These are phyloP conservation scores for Sebastes hubbsi DNA, from an alignment of 2,797 vertebrate species.

Conservation along the genomic window DNA sequence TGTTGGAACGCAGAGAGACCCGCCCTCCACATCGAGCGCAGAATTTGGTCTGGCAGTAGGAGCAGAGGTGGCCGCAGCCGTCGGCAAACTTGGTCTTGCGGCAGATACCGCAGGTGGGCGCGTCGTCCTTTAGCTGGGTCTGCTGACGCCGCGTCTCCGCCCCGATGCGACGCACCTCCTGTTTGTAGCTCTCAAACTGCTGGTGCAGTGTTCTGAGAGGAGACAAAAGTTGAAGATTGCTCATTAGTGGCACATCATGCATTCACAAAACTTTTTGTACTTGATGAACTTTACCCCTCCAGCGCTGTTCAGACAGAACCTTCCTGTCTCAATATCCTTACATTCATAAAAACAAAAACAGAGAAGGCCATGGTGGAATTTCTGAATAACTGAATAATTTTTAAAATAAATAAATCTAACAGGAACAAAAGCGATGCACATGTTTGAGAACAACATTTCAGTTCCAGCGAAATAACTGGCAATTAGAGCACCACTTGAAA, in stretches of 20 bases:
- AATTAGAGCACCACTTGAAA: constrained; percentile 58
- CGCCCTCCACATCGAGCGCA: constrained; percentile 97
- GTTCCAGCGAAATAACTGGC: constrained; percentile 30
- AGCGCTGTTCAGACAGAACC: background rate
- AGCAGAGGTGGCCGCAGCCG: constrained; percentile 96
- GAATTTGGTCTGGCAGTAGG: constrained; percentile 98
- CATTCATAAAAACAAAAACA: background rate
- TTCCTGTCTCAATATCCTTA: background rate
- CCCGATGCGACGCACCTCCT: constrained; percentile 96
- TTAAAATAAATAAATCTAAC: constrained; percentile 18
- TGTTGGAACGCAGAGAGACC: constrained; percentile 97
- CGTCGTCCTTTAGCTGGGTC: constrained; percentile 95
- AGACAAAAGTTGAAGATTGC: background rate
- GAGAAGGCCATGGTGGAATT: background rate
- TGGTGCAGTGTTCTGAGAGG: constrained; percentile 93
- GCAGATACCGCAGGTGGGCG: constrained; percentile 97
- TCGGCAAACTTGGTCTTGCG: constrained; percentile 98
- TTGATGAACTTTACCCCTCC: background rate
- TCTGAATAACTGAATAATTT: constrained; percentile 28
- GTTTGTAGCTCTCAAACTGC: constrained; percentile 99
- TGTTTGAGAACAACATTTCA: constrained; percentile 29
- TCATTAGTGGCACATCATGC: constrained; percentile 4
- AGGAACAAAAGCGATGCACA: background rate
- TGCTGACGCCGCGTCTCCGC: constrained; percentile 93
- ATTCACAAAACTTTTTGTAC: background rate